These are phyloP conservation scores for Cephalopholis sonnerati DNA, from an alignment of 2,113 vertebrate genomes.

Conservation along the genomic window DNA sequence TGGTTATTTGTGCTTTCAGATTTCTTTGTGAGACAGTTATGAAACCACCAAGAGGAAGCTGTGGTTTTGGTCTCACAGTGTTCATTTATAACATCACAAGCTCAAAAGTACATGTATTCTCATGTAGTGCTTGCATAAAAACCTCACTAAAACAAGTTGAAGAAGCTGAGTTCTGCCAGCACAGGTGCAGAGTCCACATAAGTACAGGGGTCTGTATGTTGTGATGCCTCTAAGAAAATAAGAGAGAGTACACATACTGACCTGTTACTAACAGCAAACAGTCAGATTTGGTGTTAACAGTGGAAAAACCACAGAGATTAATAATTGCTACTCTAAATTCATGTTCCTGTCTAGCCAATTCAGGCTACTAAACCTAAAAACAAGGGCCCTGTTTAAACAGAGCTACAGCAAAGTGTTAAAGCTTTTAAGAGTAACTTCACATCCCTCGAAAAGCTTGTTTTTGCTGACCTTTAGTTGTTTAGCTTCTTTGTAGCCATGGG, in stretches of 20 bases:
- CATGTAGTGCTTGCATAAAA: conserved; percentile 6
- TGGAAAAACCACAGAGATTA: neutral
- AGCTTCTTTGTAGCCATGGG: no score
- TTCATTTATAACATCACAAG: conserved; percentile 31
- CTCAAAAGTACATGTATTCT: conserved; percentile 25
- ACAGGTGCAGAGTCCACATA: neutral
- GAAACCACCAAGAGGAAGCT: conserved; percentile 34
- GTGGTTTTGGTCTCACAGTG: conserved; percentile 10
- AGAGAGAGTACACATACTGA: neutral
- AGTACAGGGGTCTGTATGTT: neutral
- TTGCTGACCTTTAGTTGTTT: neutral
- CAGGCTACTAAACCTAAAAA: neutral
- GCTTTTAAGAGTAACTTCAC: neutral
- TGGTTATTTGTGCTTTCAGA: neutral
- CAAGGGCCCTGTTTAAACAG: neutral
- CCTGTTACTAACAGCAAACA: neutral
- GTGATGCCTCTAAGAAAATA: neutral
- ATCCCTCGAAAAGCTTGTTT: neutral
- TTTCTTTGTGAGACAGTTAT: conserved; percentile 6
- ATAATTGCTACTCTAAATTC: neutral
- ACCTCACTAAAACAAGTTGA: neutral
- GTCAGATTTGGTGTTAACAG: neutral
- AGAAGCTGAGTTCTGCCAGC: neutral
- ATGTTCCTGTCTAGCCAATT: neutral
- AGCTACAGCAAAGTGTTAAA: neutral